Conservation (phyloP, 2,888 invertebrate genomes). For the Rhingia campestris region DNA sequence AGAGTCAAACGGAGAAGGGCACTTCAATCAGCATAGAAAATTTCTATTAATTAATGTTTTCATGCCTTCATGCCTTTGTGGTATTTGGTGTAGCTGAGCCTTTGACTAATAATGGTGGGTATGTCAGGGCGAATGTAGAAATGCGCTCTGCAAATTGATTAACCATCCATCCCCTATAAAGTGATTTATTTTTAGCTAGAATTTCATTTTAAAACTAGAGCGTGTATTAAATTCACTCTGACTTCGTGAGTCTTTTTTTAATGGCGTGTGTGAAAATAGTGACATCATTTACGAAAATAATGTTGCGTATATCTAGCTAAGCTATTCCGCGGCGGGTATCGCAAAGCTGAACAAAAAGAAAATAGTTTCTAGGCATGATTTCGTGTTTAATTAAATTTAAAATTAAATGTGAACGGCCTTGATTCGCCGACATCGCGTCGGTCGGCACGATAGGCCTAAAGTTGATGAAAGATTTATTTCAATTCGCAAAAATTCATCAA, state of each 20-base stretch:
- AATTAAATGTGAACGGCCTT: slow-evolving; percentile 36
- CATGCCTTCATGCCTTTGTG: too few relatives aligned
- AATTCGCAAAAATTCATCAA: neutral
- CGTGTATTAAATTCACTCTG: slow-evolving; percentile 10
- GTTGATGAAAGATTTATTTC: slow-evolving; percentile 8
- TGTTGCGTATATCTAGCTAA: too few relatives aligned
- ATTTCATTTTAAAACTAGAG: slow-evolving; percentile 43
- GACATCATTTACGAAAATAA: slow-evolving; percentile 28
- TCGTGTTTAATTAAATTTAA: slow-evolving; percentile 42
- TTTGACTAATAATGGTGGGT: too few relatives aligned
- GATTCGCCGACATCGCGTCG: neutral
- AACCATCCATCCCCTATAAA: too few relatives aligned
- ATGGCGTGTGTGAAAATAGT: slow-evolving; percentile 25
- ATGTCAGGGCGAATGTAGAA: too few relatives aligned
- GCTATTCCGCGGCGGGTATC: too few relatives aligned
- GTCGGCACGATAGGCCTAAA: neutral
- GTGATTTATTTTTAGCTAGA: slow-evolving; percentile 27
- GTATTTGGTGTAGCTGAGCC: too few relatives aligned
- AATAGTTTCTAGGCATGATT: slow-evolving; percentile 42
- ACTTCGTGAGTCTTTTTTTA: slow-evolving; percentile 4
- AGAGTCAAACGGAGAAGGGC: too few relatives aligned
- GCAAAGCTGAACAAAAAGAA: neutral
- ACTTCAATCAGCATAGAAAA: too few relatives aligned
- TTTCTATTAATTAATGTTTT: too few relatives aligned
- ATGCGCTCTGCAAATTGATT: too few relatives aligned